phyloP scores from a whole-genome alignment of 30 jellyfish, hydroid and myxozoan species.

The Chrysaora quinquecirrha region DNA sequence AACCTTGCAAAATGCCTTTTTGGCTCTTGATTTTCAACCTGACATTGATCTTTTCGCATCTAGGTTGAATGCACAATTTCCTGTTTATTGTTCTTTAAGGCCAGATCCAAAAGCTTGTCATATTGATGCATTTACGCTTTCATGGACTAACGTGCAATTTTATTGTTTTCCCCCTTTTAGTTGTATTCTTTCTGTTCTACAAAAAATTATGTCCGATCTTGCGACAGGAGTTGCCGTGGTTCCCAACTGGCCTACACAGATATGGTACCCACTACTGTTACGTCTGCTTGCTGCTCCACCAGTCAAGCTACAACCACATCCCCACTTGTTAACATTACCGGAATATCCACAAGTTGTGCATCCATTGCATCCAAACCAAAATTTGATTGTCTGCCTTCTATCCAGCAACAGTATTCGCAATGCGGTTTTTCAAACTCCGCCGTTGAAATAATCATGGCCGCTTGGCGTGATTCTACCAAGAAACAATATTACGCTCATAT shows the following conservation, averaged over 20 bases:
- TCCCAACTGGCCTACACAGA: not conserved
- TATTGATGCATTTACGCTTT: not conserved
- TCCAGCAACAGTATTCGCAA: no score
- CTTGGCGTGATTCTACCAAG: no score
- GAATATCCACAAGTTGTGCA: constrained; percentile 3
- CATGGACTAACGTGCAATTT: not conserved
- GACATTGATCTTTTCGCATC: not conserved
- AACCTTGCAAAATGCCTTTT: not conserved
- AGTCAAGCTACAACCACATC: no score
- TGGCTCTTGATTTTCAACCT: not conserved
- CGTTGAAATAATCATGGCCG: no score
- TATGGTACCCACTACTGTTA: not conserved
- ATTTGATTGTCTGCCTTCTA: no score
- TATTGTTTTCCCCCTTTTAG: not conserved
- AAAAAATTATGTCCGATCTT: not conserved
- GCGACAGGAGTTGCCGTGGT: not conserved
- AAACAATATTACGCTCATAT: no score
- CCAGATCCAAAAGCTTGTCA: not conserved
- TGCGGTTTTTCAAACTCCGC: no score
- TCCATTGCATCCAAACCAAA: constrained; percentile 1
- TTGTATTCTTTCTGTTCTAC: not conserved
- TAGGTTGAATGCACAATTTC: not conserved
- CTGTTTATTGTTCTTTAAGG: not conserved
- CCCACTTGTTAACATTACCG: constrained; percentile 6
- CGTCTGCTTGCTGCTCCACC: no score